Percentiles rank a stretch among this genome's conserved stretches.
Conservation (phyloP, 1,140 invertebrate genomes). For the Macrobrachium nipponense region DNA sequence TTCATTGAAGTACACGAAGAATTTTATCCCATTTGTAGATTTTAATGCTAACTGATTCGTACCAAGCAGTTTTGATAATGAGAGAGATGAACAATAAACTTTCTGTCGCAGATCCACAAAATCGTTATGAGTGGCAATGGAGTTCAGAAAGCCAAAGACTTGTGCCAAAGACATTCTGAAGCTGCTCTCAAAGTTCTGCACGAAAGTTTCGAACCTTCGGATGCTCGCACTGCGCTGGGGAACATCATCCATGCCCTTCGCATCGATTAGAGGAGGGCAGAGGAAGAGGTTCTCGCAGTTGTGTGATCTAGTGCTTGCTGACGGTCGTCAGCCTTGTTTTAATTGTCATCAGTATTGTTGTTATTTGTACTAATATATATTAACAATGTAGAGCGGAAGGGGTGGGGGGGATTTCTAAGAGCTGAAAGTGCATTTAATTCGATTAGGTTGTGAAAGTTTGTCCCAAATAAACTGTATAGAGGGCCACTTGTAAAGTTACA, state of each 20-base stretch:
- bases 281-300: neutral
- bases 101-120: slow-evolving; percentile 73
- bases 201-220: slow-evolving; percentile 77
- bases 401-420: too few relatives aligned
- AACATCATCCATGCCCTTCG: slow-evolving; percentile 87
- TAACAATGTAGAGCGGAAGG: too few relatives aligned
- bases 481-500: too few relatives aligned
- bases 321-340: neutral
- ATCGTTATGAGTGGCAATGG: slow-evolving; percentile 77
- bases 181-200: slow-evolving; percentile 80
- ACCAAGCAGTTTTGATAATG: too few relatives aligned
- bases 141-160: slow-evolving; percentile 78
- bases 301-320: neutral
- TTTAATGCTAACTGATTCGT: too few relatives aligned
- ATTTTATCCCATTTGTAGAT: too few relatives aligned
- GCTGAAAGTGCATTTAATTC: too few relatives aligned
- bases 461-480: too few relatives aligned
- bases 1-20: too few relatives aligned
- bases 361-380: too few relatives aligned
- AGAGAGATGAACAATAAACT: neutral
- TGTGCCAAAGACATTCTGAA: slow-evolving; percentile 82
- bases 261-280: slow-evolving; percentile 68
- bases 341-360: too few relatives aligned
- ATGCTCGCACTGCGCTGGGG: slow-evolving; percentile 80
- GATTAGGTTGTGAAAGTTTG: too few relatives aligned